Base-by-base conservation (phyloP, 64 coral and sea anemone species). In the Exaiptasia diaphana region DNA sequence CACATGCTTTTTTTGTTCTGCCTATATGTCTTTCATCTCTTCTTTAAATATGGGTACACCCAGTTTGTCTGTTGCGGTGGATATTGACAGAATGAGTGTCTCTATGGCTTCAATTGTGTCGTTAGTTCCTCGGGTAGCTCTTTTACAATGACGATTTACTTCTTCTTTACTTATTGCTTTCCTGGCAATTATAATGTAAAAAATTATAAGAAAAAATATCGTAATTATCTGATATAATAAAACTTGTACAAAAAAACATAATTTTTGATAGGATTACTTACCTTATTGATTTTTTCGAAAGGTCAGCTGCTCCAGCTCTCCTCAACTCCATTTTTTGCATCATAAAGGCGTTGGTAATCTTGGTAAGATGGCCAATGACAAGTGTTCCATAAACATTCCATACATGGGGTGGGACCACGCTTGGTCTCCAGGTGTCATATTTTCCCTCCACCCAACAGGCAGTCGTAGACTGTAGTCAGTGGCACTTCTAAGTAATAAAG, bases 131-230 rank as follows among this genome's bases (percentile, higher is more conserved):
- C 78, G 44, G 15, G 78, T 81, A 2, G 15, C 4, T 7, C 68
- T 1, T 6, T 25, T 8, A 34, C 53, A 73, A 17, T 84, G 67
- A 8, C 17, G 15, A 3, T 33, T 34, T 11, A 84, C 28, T 68
- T 73, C 62, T 0, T 36, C 49, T 26, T 87, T 87, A 1, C 14
- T 77, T n/a, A n/a, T n/a, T n/a, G n/a, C n/a, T n/a, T n/a, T n/a
- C n/a, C n/a, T n/a, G n/a, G n/a, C n/a, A n/a, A n/a, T n/a, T n/a
- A n/a, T n/a, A n/a, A n/a, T n/a, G n/a, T n/a, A n/a, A n/a, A n/a
- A n/a, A n/a, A n/a, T n/a, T n/a, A n/a, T n/a, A n/a, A n/a, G n/a
- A n/a, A n/a, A n/a, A n/a, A n/a, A n/a, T n/a, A n/a, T n/a, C n/a
- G n/a, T n/a, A n/a, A n/a, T n/a, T n/a, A n/a, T n/a, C n/a, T n/a